Evolutionary conservation across 2,797 vertebrate genomes (phyloP), one percentile per base, ranked within the genome.

Genomic region (Sitta carolinensis): DNA sequence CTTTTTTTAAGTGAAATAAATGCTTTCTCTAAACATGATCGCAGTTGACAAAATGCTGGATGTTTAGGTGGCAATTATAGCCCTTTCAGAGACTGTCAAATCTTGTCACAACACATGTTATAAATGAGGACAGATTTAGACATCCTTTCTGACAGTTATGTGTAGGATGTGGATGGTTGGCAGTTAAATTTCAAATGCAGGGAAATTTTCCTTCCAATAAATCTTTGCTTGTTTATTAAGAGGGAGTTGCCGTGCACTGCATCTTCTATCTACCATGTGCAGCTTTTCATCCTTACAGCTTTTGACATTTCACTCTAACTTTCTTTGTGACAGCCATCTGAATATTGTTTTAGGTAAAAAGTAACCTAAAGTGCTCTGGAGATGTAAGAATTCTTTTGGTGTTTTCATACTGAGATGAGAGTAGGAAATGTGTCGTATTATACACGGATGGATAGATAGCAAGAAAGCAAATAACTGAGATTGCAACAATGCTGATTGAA

Each of bases 11-110:
- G 97, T 86, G 93, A 97, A 98, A 97, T 97, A 97, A 97, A 98
- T 97, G 97, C 98, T 98, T 98, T 98, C 96, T 96, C 96, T 97
- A 98, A 98, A 98, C 95, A 98, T n/a, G 86, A 96, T 98, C 83
- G 77, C 96, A 97, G 97, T 98, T 98, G 98, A 98, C 97, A 98
- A 98, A 98, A 98, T 97, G 98, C 97, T 98, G 94, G 96, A 97
- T 98, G 97, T 98, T 98, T 98, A 98, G 97, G 97, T 98, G 95
- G 97, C 97, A 98, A 98, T 98, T 98, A 98, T 98, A 97, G 96
- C 97, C 97, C 97, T 97, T 97, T 98, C 97, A 98, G 97, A 98
- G 97, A 96, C 97, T 98, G 98, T 98, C 98, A 98, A 97, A 97
- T 97, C 98, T 97, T 98, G 98, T 98, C 98, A 98, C 95, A 98